Conservation (phyloP, 2,113 vertebrate genomes). For the Saccopteryx bilineata region DNA sequence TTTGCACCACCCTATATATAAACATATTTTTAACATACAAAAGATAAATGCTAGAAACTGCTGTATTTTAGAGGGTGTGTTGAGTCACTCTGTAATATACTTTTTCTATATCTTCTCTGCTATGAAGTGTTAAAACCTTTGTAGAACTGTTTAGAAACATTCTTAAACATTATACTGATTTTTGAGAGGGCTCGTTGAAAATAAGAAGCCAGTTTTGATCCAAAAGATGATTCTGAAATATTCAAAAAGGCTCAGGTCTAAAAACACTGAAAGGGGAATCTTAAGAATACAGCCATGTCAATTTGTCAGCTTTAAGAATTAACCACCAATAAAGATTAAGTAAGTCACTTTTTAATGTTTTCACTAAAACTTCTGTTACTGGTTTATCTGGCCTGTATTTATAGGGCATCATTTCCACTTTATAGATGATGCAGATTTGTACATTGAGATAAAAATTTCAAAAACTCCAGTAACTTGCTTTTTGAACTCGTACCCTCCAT, state of each 20-base stretch:
- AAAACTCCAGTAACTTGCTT: constrained; percentile 51
- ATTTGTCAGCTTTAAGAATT: constrained; percentile 11
- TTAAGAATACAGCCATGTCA: constrained; percentile 3
- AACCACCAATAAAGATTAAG: not conserved
- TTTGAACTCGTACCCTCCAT: constrained; percentile 46
- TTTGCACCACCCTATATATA: not conserved
- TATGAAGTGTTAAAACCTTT: not conserved
- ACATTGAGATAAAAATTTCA: constrained; percentile 25
- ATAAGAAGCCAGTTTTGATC: not conserved
- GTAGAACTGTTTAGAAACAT: not conserved
- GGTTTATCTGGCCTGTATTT: not conserved
- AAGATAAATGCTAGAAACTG: not conserved
- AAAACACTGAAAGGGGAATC: constrained; percentile 4
- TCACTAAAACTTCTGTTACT: not conserved
- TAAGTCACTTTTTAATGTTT: constrained; percentile 45
- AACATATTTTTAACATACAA: not conserved
- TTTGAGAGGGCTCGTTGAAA: constrained; percentile 37
- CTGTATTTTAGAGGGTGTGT: not conserved
- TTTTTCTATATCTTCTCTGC: not conserved
- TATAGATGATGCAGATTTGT: constrained; percentile 3
- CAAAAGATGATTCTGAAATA: constrained; percentile 41
- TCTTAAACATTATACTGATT: not conserved
- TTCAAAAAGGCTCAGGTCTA: not conserved
- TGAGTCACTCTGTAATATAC: not conserved
- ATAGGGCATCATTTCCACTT: not conserved